Evolutionary conservation across 2,797 vertebrate species (phyloP), one percentile per base, ranked within the genome.

Genomic region (Phylloscopus collybita): DNA sequence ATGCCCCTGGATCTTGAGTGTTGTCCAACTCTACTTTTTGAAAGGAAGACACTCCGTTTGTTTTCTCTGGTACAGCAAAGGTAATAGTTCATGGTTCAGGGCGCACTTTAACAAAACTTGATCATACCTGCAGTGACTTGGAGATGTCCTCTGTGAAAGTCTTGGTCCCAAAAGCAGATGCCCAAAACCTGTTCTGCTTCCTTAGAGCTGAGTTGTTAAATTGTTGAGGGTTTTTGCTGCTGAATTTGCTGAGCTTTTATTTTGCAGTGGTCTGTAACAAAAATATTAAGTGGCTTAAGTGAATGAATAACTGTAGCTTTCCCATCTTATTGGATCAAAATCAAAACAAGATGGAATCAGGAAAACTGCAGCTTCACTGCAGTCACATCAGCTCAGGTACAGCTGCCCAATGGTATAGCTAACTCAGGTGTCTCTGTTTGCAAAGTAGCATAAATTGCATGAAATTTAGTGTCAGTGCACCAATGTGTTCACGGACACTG

Each of bases 401-500:
- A 36, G 21, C 21, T 84, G 53, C 53, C 14, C 2, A 3, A 1
- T 44, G 26, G 23, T 70, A 30, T 2, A 22, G 17, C 17, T 74
- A 59, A 62, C 26, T 84, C 57, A 25, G 16, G 17, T 44, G 21
- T 42, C 57, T 49, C 15, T 53, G 13, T 57, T 71, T n/a, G 47
- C 36, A 79, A 73, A 66, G 50, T 6, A 56, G 69, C 40, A 72
- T 53, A 66, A 70, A 49, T n/a, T 11, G 34, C 8, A 30, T 30
- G 9, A 22, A 23, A 61, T 80, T 66, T 19, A 30, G 36, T 32
- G 17, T 65, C 22, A 44, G 10, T 16, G 6, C 50, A 47, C 23
- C 13, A 12, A 0, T 32, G 44, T 1, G 1, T 38, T 67, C 72
- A 32, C 47, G 64, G 13, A 29, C 36, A 42, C 32, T 0, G 0